phyloP scores from a whole-genome alignment of 2,888 invertebrate species.

The Orthosia incerta region DNA sequence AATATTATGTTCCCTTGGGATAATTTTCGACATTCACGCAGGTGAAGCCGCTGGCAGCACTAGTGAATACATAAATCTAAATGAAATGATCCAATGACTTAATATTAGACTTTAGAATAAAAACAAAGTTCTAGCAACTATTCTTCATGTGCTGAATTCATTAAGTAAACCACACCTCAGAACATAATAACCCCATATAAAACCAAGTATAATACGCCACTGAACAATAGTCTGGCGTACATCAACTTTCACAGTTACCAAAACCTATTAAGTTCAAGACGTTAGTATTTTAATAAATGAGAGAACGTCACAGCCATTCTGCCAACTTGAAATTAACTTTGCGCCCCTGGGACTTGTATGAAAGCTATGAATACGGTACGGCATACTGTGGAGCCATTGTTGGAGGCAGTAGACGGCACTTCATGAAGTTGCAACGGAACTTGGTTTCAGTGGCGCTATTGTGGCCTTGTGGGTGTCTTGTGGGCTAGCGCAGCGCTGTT shows the following conservation, averaged over 20 bases:
- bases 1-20: no score
- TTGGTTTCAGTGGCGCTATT: constrained; percentile 40
- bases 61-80: no score
- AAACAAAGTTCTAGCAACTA: neutral
- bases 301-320: constrained; percentile 70
- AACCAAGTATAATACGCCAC: constrained; percentile 7
- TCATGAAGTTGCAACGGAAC: constrained; percentile 52
- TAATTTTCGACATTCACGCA: no score
- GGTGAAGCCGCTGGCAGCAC: no score
- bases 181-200: neutral
- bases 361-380: constrained; percentile 72
- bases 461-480: constrained; percentile 18
- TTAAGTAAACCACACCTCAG: neutral
- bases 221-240: constrained; percentile 48
- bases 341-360: constrained; percentile 77
- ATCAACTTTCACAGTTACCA: constrained; percentile 80
- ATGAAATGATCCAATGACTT: no score
- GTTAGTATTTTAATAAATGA: constrained; percentile 88
- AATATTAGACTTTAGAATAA: neutral
- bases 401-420: constrained; percentile 38
- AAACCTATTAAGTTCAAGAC: constrained; percentile 87
- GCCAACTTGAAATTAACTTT: constrained; percentile 89
- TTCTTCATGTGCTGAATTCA: neutral
- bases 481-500: constrained; percentile 10
- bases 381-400: constrained; percentile 67